Evolutionary conservation across 2,888 invertebrate species (phyloP), one percentile per base, ranked within the genome.

Genomic region (Epistrophe grossulariae): DNA sequence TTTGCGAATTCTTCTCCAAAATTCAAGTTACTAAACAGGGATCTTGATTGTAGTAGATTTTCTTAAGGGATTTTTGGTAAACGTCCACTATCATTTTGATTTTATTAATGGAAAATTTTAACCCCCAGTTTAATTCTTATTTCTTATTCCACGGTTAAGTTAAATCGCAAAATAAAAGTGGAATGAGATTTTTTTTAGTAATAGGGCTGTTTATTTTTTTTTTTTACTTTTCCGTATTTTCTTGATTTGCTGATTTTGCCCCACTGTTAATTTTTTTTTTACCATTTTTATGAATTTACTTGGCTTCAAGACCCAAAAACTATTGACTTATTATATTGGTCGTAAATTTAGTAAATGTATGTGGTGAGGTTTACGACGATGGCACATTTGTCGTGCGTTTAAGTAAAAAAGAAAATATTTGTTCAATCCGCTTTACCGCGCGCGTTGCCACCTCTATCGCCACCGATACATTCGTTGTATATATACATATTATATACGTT

Each of bases 251-350:
- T 24, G 9, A 15, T 9, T 24, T 24, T 43, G 15, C 2, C 24
- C 19, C 24, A 62, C 43, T 43, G 62, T 62, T 28, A 13, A 6
- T 0, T 24, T 11, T n/a, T 8, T 2, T 38, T 17, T 59, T 5
- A 31, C 28, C 70, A 17, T 55, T 45, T 38, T 31, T 19, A 31
- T 57, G 64, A 70, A 40, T 55, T 76, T 55, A n/a, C 55, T 57
- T 50, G 19, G 31, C 57, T 62, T 28, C 35, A 76, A 72, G 60
- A 68, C 66, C 64, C 71, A 76, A 66, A n/a, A 79, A 77, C 85
- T 85, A 79, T 85, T 85, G 85, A 79, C 78, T 85, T 85, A 82
- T 74, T 78, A 74, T 71, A 70, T 64, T 73, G 77, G 73, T 78
- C 81, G 70, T 85, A 85, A 85, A 82, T 71, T 74, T 59, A 48